Conservation (phyloP, 2,888 invertebrate species). For the Diarsia brunnea region DNA sequence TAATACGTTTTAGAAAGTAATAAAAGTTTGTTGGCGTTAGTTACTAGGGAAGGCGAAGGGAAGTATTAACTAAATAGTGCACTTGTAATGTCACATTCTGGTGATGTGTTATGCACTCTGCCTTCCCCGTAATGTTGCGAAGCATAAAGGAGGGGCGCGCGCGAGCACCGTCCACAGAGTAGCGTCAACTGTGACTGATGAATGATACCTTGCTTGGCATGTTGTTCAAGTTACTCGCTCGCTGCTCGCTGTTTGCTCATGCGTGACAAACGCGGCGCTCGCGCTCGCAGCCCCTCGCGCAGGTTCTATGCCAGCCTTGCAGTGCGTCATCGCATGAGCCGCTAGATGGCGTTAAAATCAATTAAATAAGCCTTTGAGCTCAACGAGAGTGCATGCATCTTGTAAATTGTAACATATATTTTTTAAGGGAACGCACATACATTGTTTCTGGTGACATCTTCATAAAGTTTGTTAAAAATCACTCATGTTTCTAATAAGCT, state of each 20-base stretch:
- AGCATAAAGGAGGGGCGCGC: constrained; percentile 78
- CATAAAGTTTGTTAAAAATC: neutral
- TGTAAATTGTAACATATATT: too few relatives aligned
- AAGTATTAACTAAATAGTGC: constrained; percentile 80
- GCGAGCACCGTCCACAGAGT: constrained; percentile 79
- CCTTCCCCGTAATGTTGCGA: constrained; percentile 79
- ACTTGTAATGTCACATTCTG: constrained; percentile 89
- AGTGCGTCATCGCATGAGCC: constrained; percentile 43
- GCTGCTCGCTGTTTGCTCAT: constrained; percentile 76
- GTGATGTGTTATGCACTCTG: constrained; percentile 82
- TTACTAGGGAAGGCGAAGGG: constrained; percentile 83
- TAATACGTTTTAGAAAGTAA: constrained; percentile 89
- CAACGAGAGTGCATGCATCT: constrained; percentile 26
- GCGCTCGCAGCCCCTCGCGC: constrained; percentile 64
- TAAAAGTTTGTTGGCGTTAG: constrained; percentile 83
- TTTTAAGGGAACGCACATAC: too few relatives aligned
- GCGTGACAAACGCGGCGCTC: constrained; percentile 72
- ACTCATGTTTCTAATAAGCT: neutral
- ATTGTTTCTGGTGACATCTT: neutral
- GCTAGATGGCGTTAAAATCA: constrained; percentile 67
- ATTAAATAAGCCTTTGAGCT: constrained; percentile 39
- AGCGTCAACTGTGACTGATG: constrained; percentile 82
- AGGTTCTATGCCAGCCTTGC: constrained; percentile 66
- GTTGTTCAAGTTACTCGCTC: constrained; percentile 77
- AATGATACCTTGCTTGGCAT: constrained; percentile 74